Conservation (phyloP, 2,113 vertebrate species). For the Octodon degus region DNA sequence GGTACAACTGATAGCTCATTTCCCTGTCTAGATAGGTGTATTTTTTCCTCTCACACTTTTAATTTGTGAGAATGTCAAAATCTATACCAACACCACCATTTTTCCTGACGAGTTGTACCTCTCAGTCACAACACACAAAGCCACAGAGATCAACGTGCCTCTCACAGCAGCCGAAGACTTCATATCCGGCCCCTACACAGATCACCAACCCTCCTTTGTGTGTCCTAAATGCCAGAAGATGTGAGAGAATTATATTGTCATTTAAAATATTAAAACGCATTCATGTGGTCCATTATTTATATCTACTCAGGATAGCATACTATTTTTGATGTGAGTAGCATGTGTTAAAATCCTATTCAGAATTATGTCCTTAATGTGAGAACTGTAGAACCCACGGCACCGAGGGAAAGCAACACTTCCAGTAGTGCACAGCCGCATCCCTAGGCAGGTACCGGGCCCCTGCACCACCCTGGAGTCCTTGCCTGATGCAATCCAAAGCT, state of each 20-base stretch:
- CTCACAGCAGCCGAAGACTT: rapidly evolving
- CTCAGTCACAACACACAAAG: background rate
- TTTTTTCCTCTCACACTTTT: background rate
- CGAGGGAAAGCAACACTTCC: background rate
- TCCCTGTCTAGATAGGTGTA: background rate
- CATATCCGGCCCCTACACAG: background rate
- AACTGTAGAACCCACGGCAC: background rate
- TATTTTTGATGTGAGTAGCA: background rate
- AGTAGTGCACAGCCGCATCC: background rate
- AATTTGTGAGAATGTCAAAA: background rate
- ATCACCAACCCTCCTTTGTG: background rate
- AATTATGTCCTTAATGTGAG: background rate
- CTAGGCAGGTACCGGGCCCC: background rate
- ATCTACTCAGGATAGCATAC: background rate
- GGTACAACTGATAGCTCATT: background rate
- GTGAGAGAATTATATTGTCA: background rate
- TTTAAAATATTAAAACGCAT: background rate
- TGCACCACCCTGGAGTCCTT: background rate
- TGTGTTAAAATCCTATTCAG: background rate
- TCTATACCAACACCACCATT: background rate
- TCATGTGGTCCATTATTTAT: background rate
- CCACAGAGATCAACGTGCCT: too few species aligned
- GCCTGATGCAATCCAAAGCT: background rate
- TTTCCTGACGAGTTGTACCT: background rate
- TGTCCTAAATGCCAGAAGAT: background rate